Conservation (phyloP, 2,888 invertebrate species). For the Torymus tubicola region DNA sequence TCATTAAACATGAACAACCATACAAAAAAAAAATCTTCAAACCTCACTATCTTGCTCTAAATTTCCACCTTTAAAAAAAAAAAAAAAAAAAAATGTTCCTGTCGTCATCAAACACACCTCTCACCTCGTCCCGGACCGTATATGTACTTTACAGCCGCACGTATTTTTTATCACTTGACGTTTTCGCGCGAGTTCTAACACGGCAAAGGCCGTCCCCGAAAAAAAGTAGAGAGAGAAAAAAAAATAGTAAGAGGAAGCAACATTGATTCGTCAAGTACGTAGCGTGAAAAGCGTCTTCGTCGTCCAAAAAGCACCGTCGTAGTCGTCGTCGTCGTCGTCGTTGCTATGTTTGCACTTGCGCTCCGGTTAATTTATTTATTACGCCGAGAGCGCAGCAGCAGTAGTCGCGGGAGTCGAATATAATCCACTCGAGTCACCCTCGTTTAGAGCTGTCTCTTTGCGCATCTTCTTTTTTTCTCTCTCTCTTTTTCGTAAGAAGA, state of each 20-base stretch:
- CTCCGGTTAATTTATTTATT: conserved; percentile 48
- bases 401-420: conserved; percentile 20
- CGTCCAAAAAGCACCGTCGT: background rate
- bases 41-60: too few relatives aligned
- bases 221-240: background rate
- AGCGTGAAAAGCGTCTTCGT: conserved; percentile 9
- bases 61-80: too few relatives aligned
- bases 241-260: conserved; percentile 1
- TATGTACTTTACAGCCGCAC: too few relatives aligned
- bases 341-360: conserved; percentile 28
- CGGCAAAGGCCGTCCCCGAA: too few relatives aligned
- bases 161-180: too few relatives aligned
- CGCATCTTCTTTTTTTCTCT: background rate
- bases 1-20: too few relatives aligned
- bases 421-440: conserved; percentile 28
- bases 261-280: conserved; percentile 34
- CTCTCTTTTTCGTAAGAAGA: background rate
- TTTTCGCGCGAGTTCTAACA: too few relatives aligned
- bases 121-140: too few relatives aligned
- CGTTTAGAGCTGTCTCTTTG: background rate
- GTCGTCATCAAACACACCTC: too few relatives aligned
- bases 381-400: conserved; percentile 10
- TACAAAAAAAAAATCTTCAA: too few relatives aligned
- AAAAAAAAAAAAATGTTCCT: too few relatives aligned
- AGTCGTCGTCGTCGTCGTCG: too few relatives aligned